Evolutionary conservation across 2,888 invertebrate genomes (phyloP).

Genomic region (Agriopis leucophaearia): DNA sequence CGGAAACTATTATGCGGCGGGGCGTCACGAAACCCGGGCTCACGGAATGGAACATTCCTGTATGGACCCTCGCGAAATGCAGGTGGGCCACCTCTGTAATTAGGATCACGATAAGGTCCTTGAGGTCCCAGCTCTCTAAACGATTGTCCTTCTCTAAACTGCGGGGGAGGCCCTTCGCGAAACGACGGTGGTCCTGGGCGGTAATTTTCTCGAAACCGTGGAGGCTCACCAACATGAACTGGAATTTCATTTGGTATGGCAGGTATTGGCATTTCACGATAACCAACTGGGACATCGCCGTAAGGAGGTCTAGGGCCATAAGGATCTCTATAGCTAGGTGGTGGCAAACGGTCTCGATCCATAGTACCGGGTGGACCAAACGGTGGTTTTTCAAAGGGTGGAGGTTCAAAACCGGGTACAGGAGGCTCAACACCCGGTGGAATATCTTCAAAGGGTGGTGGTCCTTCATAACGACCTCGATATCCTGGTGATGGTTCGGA

Average conservation of each 20-base stretch:
- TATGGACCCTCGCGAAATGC: slow-evolving; percentile 71
- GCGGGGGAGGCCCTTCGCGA: slow-evolving; percentile 74
- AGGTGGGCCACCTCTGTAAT: slow-evolving; percentile 71
- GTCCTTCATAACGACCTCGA: slow-evolving; percentile 75
- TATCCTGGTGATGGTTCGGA: slow-evolving; percentile 72
- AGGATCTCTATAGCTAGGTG: slow-evolving; percentile 72
- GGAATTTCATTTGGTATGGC: slow-evolving; percentile 72
- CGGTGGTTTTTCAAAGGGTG: slow-evolving; percentile 82
- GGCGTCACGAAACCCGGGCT: slow-evolving; percentile 73
- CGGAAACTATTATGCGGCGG: slow-evolving; percentile 70
- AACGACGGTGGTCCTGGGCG: slow-evolving; percentile 68
- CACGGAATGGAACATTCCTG: slow-evolving; percentile 73
- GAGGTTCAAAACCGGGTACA: slow-evolving; percentile 87
- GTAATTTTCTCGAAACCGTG: slow-evolving; percentile 76
- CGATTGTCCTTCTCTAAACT: slow-evolving; percentile 66
- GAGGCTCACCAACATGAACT: slow-evolving; percentile 74
- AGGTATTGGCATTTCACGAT: slow-evolving; percentile 68
- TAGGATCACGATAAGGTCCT: slow-evolving; percentile 68
- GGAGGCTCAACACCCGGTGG: slow-evolving; percentile 89
- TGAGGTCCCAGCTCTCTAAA: slow-evolving; percentile 68
- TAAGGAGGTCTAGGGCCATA: slow-evolving; percentile 70
- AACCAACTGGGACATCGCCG: slow-evolving; percentile 65
- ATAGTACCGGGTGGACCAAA: slow-evolving; percentile 70
- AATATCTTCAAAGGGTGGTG: slow-evolving; percentile 84
- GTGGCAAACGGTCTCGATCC: slow-evolving; percentile 75